A percentile compares a stretch with the other conserved stretches of the same genome.
Evolutionary conservation across 2,797 vertebrate genomes (phyloP).

Genomic region (Macropodus opercularis): DNA sequence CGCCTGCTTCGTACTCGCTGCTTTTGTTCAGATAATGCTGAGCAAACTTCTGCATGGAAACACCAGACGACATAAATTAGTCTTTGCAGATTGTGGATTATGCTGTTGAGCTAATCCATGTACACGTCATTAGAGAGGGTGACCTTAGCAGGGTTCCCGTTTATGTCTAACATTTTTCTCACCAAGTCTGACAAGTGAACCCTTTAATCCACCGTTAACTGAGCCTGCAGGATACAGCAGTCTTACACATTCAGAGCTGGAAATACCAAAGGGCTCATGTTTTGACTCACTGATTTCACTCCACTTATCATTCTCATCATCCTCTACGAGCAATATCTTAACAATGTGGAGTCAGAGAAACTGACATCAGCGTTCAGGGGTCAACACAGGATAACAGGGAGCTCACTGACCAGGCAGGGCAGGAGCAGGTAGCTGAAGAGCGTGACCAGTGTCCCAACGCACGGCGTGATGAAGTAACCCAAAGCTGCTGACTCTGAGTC

Average conservation of each 20-base stretch:
- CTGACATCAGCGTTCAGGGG: background rate
- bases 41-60: slow-evolving; percentile 81
- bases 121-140: background rate
- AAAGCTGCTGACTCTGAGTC: slow-evolving; percentile 80
- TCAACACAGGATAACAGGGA: background rate
- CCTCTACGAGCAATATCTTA: background rate
- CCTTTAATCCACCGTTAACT: background rate
- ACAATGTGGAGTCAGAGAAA: background rate
- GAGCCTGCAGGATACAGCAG: background rate
- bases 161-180: background rate
- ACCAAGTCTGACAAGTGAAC: background rate
- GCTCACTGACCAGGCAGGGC: slow-evolving; percentile 81
- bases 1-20: slow-evolving; percentile 73
- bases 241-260: background rate
- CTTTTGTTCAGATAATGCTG: slow-evolving; percentile 76
- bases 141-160: background rate
- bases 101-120: background rate
- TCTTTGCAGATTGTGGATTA: background rate
- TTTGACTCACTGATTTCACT: background rate
- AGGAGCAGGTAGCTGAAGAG: slow-evolving; percentile 86
- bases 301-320: too few relatives aligned
- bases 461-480: slow-evolving; percentile 91
- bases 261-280: background rate
- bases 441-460: slow-evolving; percentile 85
- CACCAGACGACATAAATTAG: background rate